Base-by-base conservation (phyloP, 1,140 invertebrate species). In the Pseudobourletiella spinata region DNA sequence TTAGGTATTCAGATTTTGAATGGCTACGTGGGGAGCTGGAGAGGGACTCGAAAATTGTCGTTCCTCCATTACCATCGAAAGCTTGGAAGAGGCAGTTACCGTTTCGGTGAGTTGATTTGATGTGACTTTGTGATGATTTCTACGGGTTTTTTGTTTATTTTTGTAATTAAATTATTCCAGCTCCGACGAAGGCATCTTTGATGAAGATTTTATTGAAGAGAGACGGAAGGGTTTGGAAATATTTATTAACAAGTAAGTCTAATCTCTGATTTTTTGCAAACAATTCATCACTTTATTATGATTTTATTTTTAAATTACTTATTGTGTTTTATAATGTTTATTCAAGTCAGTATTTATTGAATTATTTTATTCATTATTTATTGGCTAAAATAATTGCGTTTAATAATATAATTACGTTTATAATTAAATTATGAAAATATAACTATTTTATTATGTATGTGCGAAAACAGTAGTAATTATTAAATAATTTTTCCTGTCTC, bases 141-240 rank as follows among this genome's bases (percentile, higher is more conserved):
- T 54, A n/a, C 8, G 28, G 24, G 28, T 29, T 3, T 54, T 14
- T 24, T 54, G 14, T 30, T 8, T 54, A 54, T n/a, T 29, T n/a
- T 26, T 54, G 24, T 22, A 59, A 51, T 55, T n/a, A n/a, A 16
- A 51, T 51, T 32, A 51, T 30, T 54, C n/a, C 30, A 69, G 96
- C 72, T 86, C 87, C 11, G 96, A 99, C 76, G 96, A 99, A 83
- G 96, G 97, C 52, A 96, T 99, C 72, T 99, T 95, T 79, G 97
- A 99, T 77, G 95, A 98, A 76, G 94, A 95, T 72, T 99, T 99
- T 78, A 99, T 99, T 73, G 97, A 99, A 79, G 94, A 98, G 70
- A 84, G 97, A 71, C 85, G 95, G 75, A 98, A 97, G 85, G 94
- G 93, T 63, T 79, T 99, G 64, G 97, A 99, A 84, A 81, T 88